A percentile compares a stretch with the other conserved stretches of the same genome.
phyloP scores from a whole-genome alignment of 2,888 invertebrate genomes.

The Ctena decussata region DNA sequence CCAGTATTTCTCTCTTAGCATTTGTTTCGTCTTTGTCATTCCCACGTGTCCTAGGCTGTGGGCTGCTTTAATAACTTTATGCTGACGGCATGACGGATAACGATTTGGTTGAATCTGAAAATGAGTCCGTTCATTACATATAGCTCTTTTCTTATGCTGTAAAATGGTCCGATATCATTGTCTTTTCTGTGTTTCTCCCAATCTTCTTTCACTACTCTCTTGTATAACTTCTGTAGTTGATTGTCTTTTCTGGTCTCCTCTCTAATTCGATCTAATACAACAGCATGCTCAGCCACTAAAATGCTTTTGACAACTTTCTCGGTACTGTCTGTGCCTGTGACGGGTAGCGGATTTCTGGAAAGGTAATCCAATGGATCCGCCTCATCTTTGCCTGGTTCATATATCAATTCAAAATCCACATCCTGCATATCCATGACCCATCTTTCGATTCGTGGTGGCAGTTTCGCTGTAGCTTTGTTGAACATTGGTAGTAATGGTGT shows the following conservation, averaged over 20 bases:
- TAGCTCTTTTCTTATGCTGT: slow-evolving; percentile 7
- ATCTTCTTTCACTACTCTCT: background rate
- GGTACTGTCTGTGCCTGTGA: background rate
- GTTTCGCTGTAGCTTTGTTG: slow-evolving; percentile 20
- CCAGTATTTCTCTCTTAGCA: too few species aligned
- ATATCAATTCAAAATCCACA: background rate
- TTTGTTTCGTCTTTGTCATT: too few species aligned
- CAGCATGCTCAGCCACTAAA: background rate
- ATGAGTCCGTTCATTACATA: background rate
- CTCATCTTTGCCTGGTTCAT: background rate
- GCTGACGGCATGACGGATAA: slow-evolving; percentile 6
- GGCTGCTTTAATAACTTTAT: background rate
- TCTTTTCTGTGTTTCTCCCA: background rate
- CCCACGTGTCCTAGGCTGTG: too few species aligned
- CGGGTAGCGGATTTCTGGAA: background rate
- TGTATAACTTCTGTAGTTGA: background rate
- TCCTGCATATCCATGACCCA: slow-evolving; percentile 41
- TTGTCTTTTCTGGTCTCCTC: background rate
- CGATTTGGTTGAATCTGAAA: slow-evolving; percentile 15
- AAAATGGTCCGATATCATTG: background rate
- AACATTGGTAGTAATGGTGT: slow-evolving; percentile 34
- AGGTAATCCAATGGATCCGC: background rate
- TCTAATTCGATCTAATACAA: background rate
- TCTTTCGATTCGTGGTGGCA: slow-evolving; percentile 12
- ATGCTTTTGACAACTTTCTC: background rate